These are phyloP conservation scores for Drosophila eohydei DNA, from an alignment of 2,888 invertebrate genomes.

Conservation along the genomic window DNA sequence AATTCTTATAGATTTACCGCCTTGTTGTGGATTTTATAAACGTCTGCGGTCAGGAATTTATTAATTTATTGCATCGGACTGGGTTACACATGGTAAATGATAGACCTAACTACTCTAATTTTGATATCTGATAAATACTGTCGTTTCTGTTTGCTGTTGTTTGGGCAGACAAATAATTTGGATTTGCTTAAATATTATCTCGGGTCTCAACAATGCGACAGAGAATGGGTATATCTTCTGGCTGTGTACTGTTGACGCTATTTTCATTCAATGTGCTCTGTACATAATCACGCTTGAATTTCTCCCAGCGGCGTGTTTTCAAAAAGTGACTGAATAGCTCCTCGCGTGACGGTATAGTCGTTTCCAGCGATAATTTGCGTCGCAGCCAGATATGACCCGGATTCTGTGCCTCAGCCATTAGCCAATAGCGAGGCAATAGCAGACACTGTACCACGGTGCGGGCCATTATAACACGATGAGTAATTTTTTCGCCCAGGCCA, in stretches of 20 bases:
- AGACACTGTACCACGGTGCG: conserved; percentile 88
- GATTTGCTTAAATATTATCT: conserved; percentile 36
- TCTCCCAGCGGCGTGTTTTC: conserved; percentile 81
- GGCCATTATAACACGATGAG: conserved; percentile 89
- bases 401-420: conserved; percentile 86
- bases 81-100: neutral
- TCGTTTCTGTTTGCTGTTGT: neutral
- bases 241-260: conserved; percentile 70
- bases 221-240: conserved; percentile 83
- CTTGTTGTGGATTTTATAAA: no score
- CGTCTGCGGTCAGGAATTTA: neutral
- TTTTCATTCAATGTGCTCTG: conserved; percentile 58
- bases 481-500: conserved; percentile 89
- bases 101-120: neutral
- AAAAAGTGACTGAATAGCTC: conserved; percentile 79
- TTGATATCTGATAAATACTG: neutral
- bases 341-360: conserved; percentile 82
- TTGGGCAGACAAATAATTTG: conserved; percentile 10
- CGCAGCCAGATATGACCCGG: conserved; percentile 84
- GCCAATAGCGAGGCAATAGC: conserved; percentile 89
- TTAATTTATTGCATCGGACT: neutral
- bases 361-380: conserved; percentile 78
- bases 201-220: conserved; percentile 81
- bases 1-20: neutral
- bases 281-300: conserved; percentile 76